phyloP scores from a whole-genome alignment of 2,888 invertebrate genomes.

The Nycteola revayana region DNA sequence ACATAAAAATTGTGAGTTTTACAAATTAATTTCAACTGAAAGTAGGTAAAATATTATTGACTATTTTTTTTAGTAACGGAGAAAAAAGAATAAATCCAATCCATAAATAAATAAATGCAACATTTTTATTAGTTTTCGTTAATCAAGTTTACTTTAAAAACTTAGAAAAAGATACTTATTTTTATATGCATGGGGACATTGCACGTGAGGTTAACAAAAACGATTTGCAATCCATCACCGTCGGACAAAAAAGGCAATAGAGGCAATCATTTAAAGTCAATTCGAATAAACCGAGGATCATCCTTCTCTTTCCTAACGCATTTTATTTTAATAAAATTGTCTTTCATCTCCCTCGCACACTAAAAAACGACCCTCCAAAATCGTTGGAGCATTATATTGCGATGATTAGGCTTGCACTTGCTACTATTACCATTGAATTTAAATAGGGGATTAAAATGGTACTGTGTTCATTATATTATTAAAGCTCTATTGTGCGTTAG shows the following conservation, averaged over 20 bases:
- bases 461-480: slow-evolving; percentile 73
- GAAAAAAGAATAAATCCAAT: too few species aligned
- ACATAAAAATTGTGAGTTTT: too few species aligned
- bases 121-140: too few species aligned
- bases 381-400: slow-evolving; percentile 78
- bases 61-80: too few species aligned
- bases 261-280: slow-evolving; percentile 79
- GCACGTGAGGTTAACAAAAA: slow-evolving; percentile 45
- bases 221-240: slow-evolving; percentile 76
- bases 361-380: slow-evolving; percentile 63
- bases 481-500: slow-evolving; percentile 67
- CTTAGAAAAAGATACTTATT: slow-evolving; percentile 1
- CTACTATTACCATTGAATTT: slow-evolving; percentile 75
- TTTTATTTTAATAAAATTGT: slow-evolving; percentile 25
- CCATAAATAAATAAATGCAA: too few species aligned
- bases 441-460: slow-evolving; percentile 78
- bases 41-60: too few species aligned
- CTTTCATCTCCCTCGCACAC: slow-evolving; percentile 42
- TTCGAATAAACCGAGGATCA: slow-evolving; percentile 62
- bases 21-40: too few species aligned
- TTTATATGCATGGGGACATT: background rate
- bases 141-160: too few species aligned
- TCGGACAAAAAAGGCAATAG: slow-evolving; percentile 65
- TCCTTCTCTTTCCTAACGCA: slow-evolving; percentile 41
- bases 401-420: slow-evolving; percentile 80